Conservation (phyloP, 1,140 invertebrate species). For the Meloidogyne exigua region DNA sequence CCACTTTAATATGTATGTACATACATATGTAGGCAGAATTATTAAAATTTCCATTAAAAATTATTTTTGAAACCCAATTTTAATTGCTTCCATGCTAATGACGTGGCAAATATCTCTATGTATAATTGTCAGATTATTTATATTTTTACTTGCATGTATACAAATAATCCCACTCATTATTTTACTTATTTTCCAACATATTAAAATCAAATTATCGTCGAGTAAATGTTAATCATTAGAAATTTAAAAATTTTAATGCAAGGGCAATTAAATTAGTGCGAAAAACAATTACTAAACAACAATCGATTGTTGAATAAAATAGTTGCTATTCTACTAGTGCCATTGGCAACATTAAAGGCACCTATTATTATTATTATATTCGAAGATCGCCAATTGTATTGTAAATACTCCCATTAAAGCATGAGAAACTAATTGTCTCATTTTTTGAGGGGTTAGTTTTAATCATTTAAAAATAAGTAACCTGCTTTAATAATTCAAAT, state of each 20-base stretch:
- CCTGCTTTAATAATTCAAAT: neutral
- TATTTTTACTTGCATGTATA: neutral
- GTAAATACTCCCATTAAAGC: too few relatives aligned
- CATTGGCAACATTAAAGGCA: too few relatives aligned
- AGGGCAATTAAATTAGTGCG: neutral
- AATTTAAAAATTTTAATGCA: neutral
- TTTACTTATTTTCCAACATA: neutral
- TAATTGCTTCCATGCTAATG: neutral
- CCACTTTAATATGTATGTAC: too few relatives aligned
- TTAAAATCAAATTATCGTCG: neutral
- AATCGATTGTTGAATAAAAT: too few relatives aligned
- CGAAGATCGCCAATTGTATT: too few relatives aligned
- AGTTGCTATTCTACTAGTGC: too few relatives aligned
- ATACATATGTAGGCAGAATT: neutral
- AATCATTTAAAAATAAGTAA: neutral
- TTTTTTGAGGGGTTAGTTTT: too few relatives aligned
- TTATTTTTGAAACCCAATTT: neutral
- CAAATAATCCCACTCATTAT: neutral
- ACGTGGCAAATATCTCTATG: too few relatives aligned
- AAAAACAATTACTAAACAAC: too few relatives aligned
- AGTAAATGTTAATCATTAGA: neutral
- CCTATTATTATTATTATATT: too few relatives aligned
- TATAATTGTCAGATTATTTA: neutral
- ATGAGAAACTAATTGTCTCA: too few relatives aligned
- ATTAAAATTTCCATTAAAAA: conserved; percentile 5